Base-by-base conservation (phyloP, 37 sponge, comb jelly and placozoan species). In the Petrosia ficiformis region DNA sequence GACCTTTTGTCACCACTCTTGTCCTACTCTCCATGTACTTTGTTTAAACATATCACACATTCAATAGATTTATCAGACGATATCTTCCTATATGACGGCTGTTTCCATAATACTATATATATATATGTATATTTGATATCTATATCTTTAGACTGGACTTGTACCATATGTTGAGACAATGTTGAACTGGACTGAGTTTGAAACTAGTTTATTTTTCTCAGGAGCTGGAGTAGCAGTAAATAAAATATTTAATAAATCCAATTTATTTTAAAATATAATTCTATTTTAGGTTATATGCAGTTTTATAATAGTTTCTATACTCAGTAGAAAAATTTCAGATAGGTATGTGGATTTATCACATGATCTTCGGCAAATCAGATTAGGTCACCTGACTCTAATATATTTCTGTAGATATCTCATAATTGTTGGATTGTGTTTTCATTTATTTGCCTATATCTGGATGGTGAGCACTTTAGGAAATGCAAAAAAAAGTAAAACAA, bases 191-290 rank as follows among this genome's bases (percentile, higher is more conserved):
- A 69, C 32, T 29, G 88, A 86, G 39, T 21, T 39, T 1, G 78
- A 84, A 1, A 77, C 58, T 22, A 94, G 95, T 72, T 44, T 94
- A 16, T 91, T 94, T 65, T 94, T 74, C 71, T 78, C 84, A 37
- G 82, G 33, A 25, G 88, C 86, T 26, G 87, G 88, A 24, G 77
- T 48, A 2, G 75, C 73, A 72, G 93, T 85, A 37, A 73, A 80
- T 64, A n/a, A n/a, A n/a, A n/a, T n/a, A n/a, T n/a, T n/a, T n/a
- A n/a, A n/a, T n/a, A n/a, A n/a, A n/a, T n/a, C n/a, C n/a, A n/a
- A n/a, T n/a, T n/a, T n/a, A n/a, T n/a, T n/a, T n/a, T n/a, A n/a
- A n/a, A n/a, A n/a, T n/a, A n/a, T n/a, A n/a, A n/a, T n/a, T n/a
- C 44, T 28, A 74, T 44, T 33, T 19, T 41, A 85, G 90, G 42